A percentile compares a stretch with the other conserved stretches of the same genome.
phyloP scores from a whole-genome alignment of 2,113 vertebrate species.

The Haemorhous mexicanus region DNA sequence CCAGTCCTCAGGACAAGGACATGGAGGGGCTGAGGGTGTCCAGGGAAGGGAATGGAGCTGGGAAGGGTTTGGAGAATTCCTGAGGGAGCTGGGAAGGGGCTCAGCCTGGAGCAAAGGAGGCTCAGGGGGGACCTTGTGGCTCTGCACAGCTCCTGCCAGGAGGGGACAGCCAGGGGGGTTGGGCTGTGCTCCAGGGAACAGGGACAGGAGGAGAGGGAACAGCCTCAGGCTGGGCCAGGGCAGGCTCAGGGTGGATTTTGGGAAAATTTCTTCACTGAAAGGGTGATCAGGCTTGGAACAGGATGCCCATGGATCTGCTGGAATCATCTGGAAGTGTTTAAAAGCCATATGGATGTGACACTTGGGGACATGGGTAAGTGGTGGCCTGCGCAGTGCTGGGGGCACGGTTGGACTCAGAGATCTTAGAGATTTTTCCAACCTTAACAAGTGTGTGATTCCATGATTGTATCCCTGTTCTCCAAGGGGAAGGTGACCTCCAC shows the following conservation, averaged over 20 bases:
- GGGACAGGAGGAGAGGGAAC: background rate
- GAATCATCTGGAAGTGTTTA: background rate
- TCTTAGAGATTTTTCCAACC: background rate
- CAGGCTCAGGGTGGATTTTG: rapidly evolving
- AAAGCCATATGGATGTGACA: background rate
- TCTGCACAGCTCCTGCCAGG: background rate
- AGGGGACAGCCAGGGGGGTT: background rate
- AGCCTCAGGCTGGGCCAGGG: background rate
- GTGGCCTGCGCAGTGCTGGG: background rate
- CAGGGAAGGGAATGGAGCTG: rapidly evolving
- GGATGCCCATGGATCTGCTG: background rate
- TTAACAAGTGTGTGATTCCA: background rate
- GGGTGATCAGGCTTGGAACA: background rate
- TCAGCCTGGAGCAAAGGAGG: background rate
- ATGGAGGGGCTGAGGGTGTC: rapidly evolving
- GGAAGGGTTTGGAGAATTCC: background rate
- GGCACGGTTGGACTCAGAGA: background rate
- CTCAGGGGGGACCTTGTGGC: background rate
- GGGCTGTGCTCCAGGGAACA: background rate
- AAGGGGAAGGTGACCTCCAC: background rate
- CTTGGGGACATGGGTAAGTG: background rate
- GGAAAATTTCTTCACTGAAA: background rate
- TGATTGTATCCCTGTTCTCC: background rate
- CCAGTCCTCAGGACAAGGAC: rapidly evolving
- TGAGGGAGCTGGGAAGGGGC: background rate